Evolutionary conservation across 2,113 vertebrate genomes (phyloP).

Genomic region (Eonycteris spelaea): DNA sequence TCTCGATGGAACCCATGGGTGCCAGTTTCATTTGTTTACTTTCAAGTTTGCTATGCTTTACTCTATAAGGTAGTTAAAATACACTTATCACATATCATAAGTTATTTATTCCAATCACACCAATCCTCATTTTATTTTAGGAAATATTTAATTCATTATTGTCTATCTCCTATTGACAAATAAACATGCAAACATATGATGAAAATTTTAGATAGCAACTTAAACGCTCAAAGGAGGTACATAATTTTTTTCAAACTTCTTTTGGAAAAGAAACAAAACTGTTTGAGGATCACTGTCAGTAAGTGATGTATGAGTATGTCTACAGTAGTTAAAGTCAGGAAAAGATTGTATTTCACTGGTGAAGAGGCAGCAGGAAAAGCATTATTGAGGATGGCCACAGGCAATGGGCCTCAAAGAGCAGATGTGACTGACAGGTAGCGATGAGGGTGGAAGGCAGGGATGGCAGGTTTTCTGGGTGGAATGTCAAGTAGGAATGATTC

Average conservation of each 20-base stretch:
- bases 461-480: not conserved
- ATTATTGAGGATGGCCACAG: not conserved
- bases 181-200: not conserved
- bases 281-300: not conserved
- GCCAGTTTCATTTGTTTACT: not conserved
- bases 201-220: not conserved
- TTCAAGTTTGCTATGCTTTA: not conserved
- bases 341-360: not conserved
- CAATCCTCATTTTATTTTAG: not conserved
- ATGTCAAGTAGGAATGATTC: not conserved
- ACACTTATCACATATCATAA: not conserved
- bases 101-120: not conserved
- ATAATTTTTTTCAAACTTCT: not conserved
- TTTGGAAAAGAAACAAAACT: not conserved
- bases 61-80: not conserved
- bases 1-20: not conserved
- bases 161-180: not conserved
- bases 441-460: not conserved
- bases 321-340: not conserved
- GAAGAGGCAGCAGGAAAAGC: too few species aligned
- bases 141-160: not conserved
- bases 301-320: not conserved
- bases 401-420: not conserved
- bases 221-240: not conserved
- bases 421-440: fast-evolving